These are phyloP conservation scores for Mythimna albipuncta DNA, from an alignment of 2,888 invertebrate genomes.

Conservation along the genomic window DNA sequence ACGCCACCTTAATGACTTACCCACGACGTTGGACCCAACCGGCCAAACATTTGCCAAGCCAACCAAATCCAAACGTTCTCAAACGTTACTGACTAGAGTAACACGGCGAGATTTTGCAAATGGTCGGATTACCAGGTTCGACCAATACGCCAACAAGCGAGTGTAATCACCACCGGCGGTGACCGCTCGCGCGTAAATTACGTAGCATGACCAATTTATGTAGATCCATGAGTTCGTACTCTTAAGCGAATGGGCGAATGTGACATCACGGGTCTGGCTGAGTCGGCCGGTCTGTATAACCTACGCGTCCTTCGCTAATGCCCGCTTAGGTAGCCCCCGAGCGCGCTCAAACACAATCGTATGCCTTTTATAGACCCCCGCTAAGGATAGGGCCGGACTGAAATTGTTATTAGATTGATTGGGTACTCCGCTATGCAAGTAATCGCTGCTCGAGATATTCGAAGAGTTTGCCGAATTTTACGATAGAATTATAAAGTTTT, in stretches of 20 bases:
- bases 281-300: conserved; percentile 75
- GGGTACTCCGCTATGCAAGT: conserved; percentile 55
- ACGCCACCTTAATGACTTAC: conserved; percentile 84
- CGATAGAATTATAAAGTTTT: conserved; percentile 25
- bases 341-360: conserved; percentile 85
- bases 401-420: conserved; percentile 77
- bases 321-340: conserved; percentile 85
- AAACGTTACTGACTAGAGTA: conserved; percentile 53
- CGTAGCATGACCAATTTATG: conserved; percentile 73
- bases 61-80: conserved; percentile 66
- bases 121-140: conserved; percentile 81
- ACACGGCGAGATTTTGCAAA: conserved; percentile 70
- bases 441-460: conserved; percentile 11
- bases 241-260: conserved; percentile 36
- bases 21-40: conserved; percentile 72
- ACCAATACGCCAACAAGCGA: conserved; percentile 83
- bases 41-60: conserved; percentile 73
- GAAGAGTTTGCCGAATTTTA: conserved; percentile 26
- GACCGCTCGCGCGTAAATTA: conserved; percentile 89
- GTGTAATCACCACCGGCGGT: conserved; percentile 87
- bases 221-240: conserved; percentile 64
- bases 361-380: conserved; percentile 80
- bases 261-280: conserved; percentile 70
- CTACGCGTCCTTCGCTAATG: conserved; percentile 87
- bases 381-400: conserved; percentile 76